These are phyloP conservation scores for Caradrina kadenii DNA, from an alignment of 2,888 invertebrate species.

Conservation along the genomic window DNA sequence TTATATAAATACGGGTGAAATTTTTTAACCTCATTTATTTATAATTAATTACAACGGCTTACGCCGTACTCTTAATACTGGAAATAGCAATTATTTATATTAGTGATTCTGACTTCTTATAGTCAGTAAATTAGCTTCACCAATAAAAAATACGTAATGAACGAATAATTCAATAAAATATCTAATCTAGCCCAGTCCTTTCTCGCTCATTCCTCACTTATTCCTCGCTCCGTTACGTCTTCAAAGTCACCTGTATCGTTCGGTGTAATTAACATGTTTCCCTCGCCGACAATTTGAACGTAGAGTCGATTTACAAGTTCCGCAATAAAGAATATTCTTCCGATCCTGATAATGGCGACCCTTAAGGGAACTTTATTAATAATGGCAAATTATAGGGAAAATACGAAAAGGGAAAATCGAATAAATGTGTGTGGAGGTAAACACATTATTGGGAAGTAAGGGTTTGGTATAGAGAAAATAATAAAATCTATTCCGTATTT, in stretches of 20 bases:
- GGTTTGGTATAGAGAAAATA: not conserved
- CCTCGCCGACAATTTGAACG: slow-evolving; percentile 15
- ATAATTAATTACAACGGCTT: too few species aligned
- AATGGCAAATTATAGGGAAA: slow-evolving; percentile 17
- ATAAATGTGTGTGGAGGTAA: not conserved
- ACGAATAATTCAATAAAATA: not conserved
- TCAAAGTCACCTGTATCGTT: slow-evolving; percentile 18
- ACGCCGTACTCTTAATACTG: too few species aligned
- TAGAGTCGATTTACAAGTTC: slow-evolving; percentile 33
- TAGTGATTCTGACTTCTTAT: too few species aligned
- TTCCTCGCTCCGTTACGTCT: not conserved
- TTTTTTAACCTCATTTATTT: too few species aligned
- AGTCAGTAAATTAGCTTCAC: too few species aligned
- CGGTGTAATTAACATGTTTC: slow-evolving; percentile 42
- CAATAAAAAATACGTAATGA: too few species aligned
- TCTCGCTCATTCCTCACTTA: not conserved
- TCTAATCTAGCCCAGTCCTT: not conserved
- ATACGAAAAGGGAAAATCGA: not conserved
- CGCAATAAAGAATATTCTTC: slow-evolving; percentile 26
- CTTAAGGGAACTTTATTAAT: slow-evolving; percentile 28
- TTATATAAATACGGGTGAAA: too few species aligned
- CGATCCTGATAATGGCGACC: slow-evolving; percentile 4
- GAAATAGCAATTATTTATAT: too few species aligned
- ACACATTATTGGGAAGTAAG: not conserved
- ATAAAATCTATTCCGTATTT: not conserved